These are phyloP conservation scores for Zelleria hepariella DNA, from an alignment of 2,888 invertebrate species.

Conservation along the genomic window DNA sequence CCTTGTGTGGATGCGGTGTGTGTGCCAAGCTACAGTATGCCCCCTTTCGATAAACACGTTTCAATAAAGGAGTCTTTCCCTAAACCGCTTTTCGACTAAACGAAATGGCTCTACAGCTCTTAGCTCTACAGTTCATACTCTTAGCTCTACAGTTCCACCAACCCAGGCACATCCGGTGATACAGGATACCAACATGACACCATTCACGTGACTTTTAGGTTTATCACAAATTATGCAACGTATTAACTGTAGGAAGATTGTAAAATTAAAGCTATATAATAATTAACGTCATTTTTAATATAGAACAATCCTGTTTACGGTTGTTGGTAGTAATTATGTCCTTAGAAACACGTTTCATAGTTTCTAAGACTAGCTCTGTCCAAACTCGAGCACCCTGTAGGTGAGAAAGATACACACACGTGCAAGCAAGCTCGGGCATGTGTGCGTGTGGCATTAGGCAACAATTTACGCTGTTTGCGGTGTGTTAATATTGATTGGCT, in stretches of 20 bases:
- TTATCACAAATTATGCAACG: no score
- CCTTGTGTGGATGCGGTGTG: constrained; percentile 42
- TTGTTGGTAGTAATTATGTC: neutral
- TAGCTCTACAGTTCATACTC: no score
- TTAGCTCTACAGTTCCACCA: no score
- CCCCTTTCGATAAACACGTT: neutral
- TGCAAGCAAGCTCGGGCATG: constrained; percentile 17
- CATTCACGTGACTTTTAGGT: no score
- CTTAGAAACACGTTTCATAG: neutral
- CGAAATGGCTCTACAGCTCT: no score
- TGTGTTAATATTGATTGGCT: constrained; percentile 73
- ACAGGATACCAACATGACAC: no score
- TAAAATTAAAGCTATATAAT: no score
- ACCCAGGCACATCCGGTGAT: no score
- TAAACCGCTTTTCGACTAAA: no score
- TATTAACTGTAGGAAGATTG: no score
- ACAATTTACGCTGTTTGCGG: constrained; percentile 73
- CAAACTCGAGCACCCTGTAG: constrained; percentile 20
- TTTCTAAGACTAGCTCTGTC: constrained; percentile 7
- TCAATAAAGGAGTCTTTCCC: no score
- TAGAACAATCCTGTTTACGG: neutral
- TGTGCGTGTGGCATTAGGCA: constrained; percentile 69
- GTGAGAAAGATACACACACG: constrained; percentile 6
- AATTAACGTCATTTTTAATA: no score
- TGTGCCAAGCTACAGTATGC: constrained; percentile 36